Evolutionary conservation across 2,888 invertebrate genomes (phyloP).

Genomic region (Orthonevra nobilis): DNA sequence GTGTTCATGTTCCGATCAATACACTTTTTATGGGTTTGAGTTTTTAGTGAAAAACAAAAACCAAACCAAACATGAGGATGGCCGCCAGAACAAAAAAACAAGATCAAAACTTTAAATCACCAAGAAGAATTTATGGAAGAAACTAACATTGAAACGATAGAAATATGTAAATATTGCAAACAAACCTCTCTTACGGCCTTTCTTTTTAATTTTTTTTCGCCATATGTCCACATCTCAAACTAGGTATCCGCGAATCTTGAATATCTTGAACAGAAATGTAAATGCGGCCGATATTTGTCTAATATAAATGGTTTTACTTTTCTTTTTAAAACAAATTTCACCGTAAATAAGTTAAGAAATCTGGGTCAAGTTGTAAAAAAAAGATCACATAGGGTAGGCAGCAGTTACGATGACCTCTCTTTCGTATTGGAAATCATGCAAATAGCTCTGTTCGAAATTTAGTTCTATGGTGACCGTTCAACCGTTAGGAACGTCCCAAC

Average conservation of each 20-base stretch:
- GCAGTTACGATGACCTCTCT: background rate
- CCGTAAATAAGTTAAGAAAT: constrained; percentile 9
- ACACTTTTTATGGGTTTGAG: too few species aligned
- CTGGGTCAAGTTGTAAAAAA: constrained; percentile 36
- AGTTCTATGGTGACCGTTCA: constrained; percentile 19
- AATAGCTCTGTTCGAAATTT: background rate
- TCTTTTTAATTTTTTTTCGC: constrained; percentile 23
- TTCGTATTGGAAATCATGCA: background rate
- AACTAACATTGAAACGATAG: too few species aligned
- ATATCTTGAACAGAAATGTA: constrained; percentile 12
- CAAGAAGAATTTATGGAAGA: too few species aligned
- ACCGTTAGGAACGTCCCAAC: background rate
- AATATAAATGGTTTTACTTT: constrained; percentile 28
- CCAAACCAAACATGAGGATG: too few species aligned
- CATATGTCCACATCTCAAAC: background rate
- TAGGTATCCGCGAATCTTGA: too few species aligned
- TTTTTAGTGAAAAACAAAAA: too few species aligned
- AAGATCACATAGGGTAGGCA: constrained; percentile 15
- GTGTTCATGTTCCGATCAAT: too few species aligned
- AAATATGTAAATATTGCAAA: too few species aligned
- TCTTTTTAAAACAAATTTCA: constrained; percentile 37
- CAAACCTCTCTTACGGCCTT: constrained; percentile 2
- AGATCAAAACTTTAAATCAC: background rate
- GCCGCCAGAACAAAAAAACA: background rate
- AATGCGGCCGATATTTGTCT: too few species aligned